Evolutionary conservation across 92 coral and sea anemone genomes (phyloP), one percentile per base, ranked within the genome.

Genomic region (Palythoa grandis): DNA sequence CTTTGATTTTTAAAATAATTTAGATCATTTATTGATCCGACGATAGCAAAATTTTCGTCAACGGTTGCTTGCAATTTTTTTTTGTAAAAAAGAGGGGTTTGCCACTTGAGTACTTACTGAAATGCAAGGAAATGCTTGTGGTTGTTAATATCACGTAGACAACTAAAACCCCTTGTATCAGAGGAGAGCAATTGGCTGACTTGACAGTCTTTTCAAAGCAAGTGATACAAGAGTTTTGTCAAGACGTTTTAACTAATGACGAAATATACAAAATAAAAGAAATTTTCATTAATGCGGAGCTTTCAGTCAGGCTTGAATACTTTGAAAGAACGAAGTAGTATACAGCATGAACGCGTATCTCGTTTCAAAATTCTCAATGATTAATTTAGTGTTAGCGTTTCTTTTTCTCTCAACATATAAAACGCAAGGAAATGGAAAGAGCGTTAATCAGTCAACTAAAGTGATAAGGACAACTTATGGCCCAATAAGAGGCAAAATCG

Each of bases 401-500:
- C 9, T 22, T 75, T 10, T 75, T 52, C 50, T 75, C 61, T 3
- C 79, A n/a, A 38, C 39, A 43, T 75, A 63, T 10, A 3, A 5
- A 6, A 52, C 20, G 19, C 79, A 75, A 75, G 61, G 4, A 11
- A 24, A 75, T 20, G 43, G 20, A 58, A 52, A 75, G 23, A 43
- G 35, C 25, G 29, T 15, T 22, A 23, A 22, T 3, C 48, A n/a
- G 5, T 75, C 50, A 6, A 75, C 79, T 10, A 23, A 75, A 10
- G 79, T 75, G 3, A 38, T 75, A 14, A 75, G 23, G 2, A 75
- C 79, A 22, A 22, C 19, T 1, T 52, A 1, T 52, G 79, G 79
- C 6, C 79, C 79, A 38, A 54, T 75, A n/a, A 65, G 79, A 43
- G 79, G 79, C 6, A 75, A 52, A 24, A 75, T 37, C 14, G 79